A percentile compares a stretch with the other conserved stretches of the same genome.
Evolutionary conservation across 2,888 invertebrate species (phyloP).

Genomic region (Automeris io): DNA sequence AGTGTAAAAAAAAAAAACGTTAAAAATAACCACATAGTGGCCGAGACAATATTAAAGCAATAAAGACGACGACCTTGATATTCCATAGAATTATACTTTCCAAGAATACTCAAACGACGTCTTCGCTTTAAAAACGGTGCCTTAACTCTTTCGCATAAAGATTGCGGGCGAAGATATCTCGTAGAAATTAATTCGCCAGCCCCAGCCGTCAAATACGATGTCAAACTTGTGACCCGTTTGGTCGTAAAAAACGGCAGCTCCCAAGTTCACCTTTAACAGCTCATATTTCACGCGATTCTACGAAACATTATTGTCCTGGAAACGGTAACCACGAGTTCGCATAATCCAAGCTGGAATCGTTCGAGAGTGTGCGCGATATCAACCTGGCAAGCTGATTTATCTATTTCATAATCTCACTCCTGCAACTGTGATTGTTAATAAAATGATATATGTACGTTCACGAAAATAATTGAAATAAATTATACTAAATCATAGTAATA

Average conservation of each 20-base stretch:
- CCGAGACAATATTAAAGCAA: conserved; percentile 1
- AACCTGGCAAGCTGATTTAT: too few species aligned
- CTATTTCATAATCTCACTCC: too few species aligned
- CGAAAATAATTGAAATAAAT: too few species aligned
- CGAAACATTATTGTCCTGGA: conserved; percentile 18
- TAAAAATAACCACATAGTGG: background rate
- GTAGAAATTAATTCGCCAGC: conserved; percentile 31
- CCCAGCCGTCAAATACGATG: conserved; percentile 9
- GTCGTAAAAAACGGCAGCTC: conserved; percentile 24
- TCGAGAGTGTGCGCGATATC: too few species aligned
- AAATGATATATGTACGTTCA: too few species aligned
- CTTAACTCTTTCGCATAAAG: conserved; percentile 23
- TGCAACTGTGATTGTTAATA: too few species aligned
- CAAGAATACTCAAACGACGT: conserved; percentile 15
- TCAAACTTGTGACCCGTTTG: conserved; percentile 17
- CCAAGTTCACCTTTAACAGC: conserved; percentile 19
- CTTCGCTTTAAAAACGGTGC: conserved; percentile 25
- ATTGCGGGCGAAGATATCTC: conserved; percentile 32
- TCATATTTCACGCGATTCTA: conserved; percentile 17
- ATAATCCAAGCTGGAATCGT: too few species aligned
- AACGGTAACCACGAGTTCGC: background rate
- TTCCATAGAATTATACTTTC: conserved; percentile 7
- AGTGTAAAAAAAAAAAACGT: too few species aligned
- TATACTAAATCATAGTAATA: too few species aligned
- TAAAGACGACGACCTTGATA: conserved; percentile 7